Percentiles rank a stretch among this genome's conserved stretches.
These are phyloP conservation scores for Drosophila trapezifrons DNA, from an alignment of 1,140 invertebrate species.

Conservation along the genomic window DNA sequence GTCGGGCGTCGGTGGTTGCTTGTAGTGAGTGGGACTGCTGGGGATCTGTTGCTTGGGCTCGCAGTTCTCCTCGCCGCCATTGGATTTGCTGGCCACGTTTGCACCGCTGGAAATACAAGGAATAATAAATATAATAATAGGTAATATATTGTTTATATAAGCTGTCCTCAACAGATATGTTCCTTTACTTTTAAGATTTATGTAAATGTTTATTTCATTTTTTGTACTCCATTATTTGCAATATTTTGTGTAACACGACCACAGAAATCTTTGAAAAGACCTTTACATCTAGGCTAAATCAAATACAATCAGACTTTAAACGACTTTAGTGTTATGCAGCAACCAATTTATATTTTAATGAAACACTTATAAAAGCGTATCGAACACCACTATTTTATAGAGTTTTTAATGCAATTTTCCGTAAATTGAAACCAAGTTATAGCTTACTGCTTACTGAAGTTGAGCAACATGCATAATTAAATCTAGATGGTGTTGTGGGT, in stretches of 20 bases:
- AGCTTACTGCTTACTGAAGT: not conserved
- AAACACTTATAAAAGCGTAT: not conserved
- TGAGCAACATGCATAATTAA: not conserved
- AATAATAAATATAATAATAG: too few species aligned
- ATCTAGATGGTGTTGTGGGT: not conserved
- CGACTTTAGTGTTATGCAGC: not conserved
- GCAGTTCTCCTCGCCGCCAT: constrained; percentile 59
- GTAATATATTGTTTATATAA: too few species aligned
- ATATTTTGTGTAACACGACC: too few species aligned
- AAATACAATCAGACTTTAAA: not conserved
- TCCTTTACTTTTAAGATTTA: not conserved
- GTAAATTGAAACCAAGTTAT: not conserved
- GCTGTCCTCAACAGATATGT: not conserved
- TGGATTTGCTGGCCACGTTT: constrained; percentile 44
- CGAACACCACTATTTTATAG: not conserved
- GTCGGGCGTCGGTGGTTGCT: constrained; percentile 96
- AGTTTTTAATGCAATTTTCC: not conserved
- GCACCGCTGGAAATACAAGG: too few species aligned
- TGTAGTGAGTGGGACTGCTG: constrained; percentile 94
- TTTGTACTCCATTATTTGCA: not conserved
- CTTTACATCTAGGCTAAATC: not conserved
- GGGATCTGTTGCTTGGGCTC: constrained; percentile 83
- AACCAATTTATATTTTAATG: not conserved
- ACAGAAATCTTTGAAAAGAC: not conserved
- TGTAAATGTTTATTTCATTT: not conserved